Evolutionary conservation across 2,888 invertebrate species (phyloP).

Genomic region (Hipparchia sbordonii): DNA sequence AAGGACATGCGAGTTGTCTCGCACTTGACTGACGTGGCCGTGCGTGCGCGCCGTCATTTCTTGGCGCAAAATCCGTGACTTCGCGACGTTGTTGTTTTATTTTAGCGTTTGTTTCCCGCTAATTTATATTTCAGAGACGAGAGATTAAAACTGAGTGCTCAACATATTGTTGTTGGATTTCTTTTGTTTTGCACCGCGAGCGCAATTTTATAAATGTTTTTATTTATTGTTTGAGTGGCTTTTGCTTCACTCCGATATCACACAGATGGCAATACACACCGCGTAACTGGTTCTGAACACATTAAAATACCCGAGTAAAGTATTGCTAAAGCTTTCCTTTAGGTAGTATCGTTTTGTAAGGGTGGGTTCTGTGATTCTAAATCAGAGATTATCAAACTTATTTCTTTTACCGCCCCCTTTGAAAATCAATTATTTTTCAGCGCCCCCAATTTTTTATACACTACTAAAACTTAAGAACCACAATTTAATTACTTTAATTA

Average conservation of each 20-base stretch:
- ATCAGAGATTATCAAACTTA: too few relatives aligned
- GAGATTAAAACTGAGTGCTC: conserved; percentile 19
- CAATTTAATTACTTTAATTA: too few relatives aligned
- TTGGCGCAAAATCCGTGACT: conserved; percentile 34
- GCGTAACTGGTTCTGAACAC: background rate
- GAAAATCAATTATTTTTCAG: too few relatives aligned
- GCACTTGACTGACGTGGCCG: conserved; percentile 25
- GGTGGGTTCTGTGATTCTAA: too few relatives aligned
- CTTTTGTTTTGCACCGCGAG: conserved; percentile 24
- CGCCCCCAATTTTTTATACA: too few relatives aligned
- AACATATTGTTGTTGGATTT: conserved; percentile 19
- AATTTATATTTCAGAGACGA: conserved; percentile 18
- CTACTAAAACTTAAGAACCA: too few relatives aligned
- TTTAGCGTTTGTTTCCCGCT: conserved; percentile 16
- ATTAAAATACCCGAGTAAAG: too few relatives aligned
- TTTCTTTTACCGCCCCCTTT: too few relatives aligned
- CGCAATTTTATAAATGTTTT: background rate
- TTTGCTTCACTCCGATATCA: background rate
- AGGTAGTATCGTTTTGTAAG: too few relatives aligned
- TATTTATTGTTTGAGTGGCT: background rate
- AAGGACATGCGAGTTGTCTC: conserved; percentile 33
- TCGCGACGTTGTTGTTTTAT: conserved; percentile 14
- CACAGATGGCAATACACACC: background rate
- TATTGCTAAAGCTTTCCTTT: too few relatives aligned
- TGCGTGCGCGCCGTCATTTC: conserved; percentile 39